Evolutionary conservation across 2,797 vertebrate genomes (phyloP).

Genomic region (Psittacula derbiana): DNA sequence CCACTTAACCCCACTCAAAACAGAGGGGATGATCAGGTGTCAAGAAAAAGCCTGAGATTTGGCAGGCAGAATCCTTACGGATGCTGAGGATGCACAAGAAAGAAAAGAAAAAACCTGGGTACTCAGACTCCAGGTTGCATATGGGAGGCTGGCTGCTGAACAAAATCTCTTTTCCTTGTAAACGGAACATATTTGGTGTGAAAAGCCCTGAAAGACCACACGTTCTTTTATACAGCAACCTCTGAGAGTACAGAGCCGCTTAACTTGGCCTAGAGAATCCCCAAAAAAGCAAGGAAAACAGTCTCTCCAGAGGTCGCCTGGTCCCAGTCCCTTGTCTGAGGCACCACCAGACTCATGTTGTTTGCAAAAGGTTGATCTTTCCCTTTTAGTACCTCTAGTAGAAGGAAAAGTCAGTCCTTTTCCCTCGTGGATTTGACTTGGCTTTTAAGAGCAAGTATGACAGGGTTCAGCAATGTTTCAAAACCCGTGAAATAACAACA

Average conservation of each 20-base stretch:
- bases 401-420: conserved; percentile 16
- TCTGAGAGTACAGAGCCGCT: not conserved
- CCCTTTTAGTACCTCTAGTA: not conserved
- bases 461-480: conserved; percentile 52
- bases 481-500: conserved; percentile 60
- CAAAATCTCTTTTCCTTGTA: conserved; percentile 66
- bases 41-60: conserved; percentile 55
- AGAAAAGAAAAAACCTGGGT: conserved; percentile 66
- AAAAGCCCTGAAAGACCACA: conserved; percentile 67
- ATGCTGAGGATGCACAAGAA: conserved; percentile 52
- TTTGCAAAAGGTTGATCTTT: not conserved
- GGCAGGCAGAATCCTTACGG: conserved; percentile 56
- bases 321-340: not conserved
- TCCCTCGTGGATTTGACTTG: not conserved
- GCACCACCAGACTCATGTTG: not conserved
- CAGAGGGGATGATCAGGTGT: conserved; percentile 66
- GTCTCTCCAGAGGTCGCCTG: not conserved
- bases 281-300: conserved; percentile 1
- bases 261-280: not conserved
- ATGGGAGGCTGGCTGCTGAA: conserved; percentile 64
- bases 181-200: conserved; percentile 69
- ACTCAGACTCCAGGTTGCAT: conserved; percentile 67
- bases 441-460: conserved; percentile 23
- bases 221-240: conserved; percentile 52
- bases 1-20: conserved; percentile 63